Evolutionary conservation across 2,888 invertebrate species (phyloP), one percentile per base, ranked within the genome.

Genomic region (Chrysodeixis includens): DNA sequence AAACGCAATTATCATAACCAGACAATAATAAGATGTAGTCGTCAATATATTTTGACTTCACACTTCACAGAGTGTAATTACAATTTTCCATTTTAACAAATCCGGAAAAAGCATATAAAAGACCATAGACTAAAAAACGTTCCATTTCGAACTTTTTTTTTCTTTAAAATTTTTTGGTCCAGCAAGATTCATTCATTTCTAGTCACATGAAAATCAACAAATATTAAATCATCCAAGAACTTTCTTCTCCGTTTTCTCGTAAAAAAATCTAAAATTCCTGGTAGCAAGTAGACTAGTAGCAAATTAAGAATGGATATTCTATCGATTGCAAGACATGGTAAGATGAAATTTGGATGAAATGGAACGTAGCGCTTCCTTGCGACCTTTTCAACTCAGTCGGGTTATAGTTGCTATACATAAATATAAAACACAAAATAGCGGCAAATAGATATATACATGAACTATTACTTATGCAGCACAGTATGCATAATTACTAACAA

Each of bases 371-470:
- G 62, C 54, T 71, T 66, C 77, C 80, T 69, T 57, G 79, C 77
- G 74, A 79, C 81, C 86, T 86, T 81, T 81, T 81, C 75, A 88
- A 93, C 81, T 93, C 85, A 82, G 89, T 84, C 81, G 93, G 88
- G 58, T 92, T 87, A 86, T 86, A 90, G 74, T 81, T 78, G 78
- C 78, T 86, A 92, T 88, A 91, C 84, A 89, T 89, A 80, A 74
- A 75, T 83, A 78, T 83, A 90, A 76, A 86, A 79, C 72, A 89
- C 86, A 90, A 92, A 93, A 93, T 92, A 94, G 94, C 94, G 94
- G 93, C 94, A 93, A 92, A 89, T 92, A 88, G 86, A 88, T 90
- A 90, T 89, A 88, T 88, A 92, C 82, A 90, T 81, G 83, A 83
- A 86, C 76, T 83, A 84, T 82, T 84, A 87, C 86, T 83, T 86